Percentiles rank a stretch among this genome's conserved stretches.
These are phyloP conservation scores for Fregata magnificens DNA, from an alignment of 2,113 vertebrate species.

Conservation along the genomic window DNA sequence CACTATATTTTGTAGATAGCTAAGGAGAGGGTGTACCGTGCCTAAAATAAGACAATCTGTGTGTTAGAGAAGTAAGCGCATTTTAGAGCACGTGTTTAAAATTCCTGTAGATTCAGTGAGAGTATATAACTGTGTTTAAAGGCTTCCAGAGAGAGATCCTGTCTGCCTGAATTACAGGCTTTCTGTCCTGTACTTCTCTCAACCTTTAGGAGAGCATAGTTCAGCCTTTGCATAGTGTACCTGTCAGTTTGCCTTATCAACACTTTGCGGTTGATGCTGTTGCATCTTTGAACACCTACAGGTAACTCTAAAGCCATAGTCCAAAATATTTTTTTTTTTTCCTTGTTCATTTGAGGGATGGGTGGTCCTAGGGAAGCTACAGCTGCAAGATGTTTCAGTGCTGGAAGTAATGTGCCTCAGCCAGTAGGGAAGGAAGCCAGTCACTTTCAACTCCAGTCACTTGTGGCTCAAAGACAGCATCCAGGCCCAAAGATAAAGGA, in stretches of 20 bases:
- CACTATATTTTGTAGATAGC: neutral
- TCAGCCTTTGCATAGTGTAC: neutral
- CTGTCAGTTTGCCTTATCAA: neutral
- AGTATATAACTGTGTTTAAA: neutral
- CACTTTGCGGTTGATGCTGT: neutral
- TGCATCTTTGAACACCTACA: neutral
- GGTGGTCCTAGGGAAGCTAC: neutral
- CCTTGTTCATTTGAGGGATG: neutral
- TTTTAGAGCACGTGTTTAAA: neutral
- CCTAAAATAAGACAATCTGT: neutral
- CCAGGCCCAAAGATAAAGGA: neutral
- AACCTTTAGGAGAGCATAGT: neutral
- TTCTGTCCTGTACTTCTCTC: neutral
- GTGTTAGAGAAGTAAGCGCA: neutral
- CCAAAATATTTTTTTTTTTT: neutral
- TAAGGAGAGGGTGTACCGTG: neutral
- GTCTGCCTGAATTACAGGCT: neutral
- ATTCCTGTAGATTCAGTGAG: neutral
- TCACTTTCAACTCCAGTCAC: neutral
- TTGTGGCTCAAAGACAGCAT: slow-evolving; percentile 6
- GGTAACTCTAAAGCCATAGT: neutral
- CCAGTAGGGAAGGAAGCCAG: neutral
- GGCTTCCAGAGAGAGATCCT: neutral
- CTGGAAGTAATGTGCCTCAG: neutral
- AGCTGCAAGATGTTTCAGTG: neutral